Base-by-base conservation (phyloP, 2,113 vertebrate species). In the Irena cyanogastra region DNA sequence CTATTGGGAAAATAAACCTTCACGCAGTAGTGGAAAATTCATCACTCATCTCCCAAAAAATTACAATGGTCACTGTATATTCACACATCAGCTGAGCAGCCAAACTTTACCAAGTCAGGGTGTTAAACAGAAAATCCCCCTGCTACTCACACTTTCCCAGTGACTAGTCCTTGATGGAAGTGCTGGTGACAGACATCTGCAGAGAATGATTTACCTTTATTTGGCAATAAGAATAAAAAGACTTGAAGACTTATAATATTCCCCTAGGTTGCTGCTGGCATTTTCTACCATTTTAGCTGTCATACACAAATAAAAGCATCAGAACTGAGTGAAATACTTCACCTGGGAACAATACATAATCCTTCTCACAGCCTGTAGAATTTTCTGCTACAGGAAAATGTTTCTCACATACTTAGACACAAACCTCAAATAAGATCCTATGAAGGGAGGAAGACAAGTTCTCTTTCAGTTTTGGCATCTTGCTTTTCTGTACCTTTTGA, bases 101-200 rank as follows among this genome's bases (percentile, higher is more conserved):
- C 61, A 24, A 83, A 92, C 28, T 75, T 81, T 12, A 91, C 92
- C 78, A 56, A 60, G 52, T 19, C 77, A 64, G 54, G 39, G 71
- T 68, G 89, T 83, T 89, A 92, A 94, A 86, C 71, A 95, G 95
- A 89, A 94, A 95, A 96, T 92, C 91, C 57, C 44, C 76, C 57
- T 72, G 71, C 86, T 37, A 30, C 57, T 94, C 89, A 87, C 84
- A 57, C 74, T 10, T 79, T 70, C 49, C 60, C 61, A 89, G 45
- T 12, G 41, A 79, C 77, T 60, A 75, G 37, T 4, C 61, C 69
- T 37, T 57, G 60, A 71, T 66, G 54, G 76, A 78, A 84, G 53
- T 4, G 16, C 69, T 81, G 71, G 42, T 68, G 80, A 86, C 75
- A 94, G n/a, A 72, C 27, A 89, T 57, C 79, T 45, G 28, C 68